Evolutionary conservation across 1,140 invertebrate genomes (phyloP), one percentile per base, ranked within the genome.

Genomic region (Drosophila kurseongensis): DNA sequence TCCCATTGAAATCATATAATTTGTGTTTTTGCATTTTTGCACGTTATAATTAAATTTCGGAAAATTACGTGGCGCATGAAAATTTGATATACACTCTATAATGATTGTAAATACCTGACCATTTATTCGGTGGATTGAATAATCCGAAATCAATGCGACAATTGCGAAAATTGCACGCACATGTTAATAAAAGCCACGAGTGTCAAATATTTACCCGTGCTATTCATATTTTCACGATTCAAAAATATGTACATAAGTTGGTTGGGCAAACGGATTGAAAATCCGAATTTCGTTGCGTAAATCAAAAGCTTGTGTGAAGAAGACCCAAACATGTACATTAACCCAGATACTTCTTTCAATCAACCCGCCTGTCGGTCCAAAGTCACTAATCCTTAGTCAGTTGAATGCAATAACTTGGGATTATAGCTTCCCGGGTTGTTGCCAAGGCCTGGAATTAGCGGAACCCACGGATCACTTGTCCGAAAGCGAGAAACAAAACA

Each of bases 11-110:
- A 66, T 77, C 63, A 54, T 52, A 76, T 75, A 75, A 56, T 75
- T 41, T 76, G 54, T 50, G 62, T 29, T 55, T 76, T 77, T 54
- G 67, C 71, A 86, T 88, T 77, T 86, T 83, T 89, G 57, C 83
- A 83, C 79, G 83, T 83, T 79, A 79, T 83, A 89, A 75, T 83
- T 79, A 78, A 79, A 27, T 69, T 81, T 80, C 40, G 52, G 79
- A 40, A 48, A 69, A 44, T 86, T 88, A 88, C 51, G 57, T 61
- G 41, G 44, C 47, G 38, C 61, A 66, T 44, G 35, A 50, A 32
- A 14, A 5, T 8, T 8, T 42, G 42, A 42, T 75, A 52, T 45
- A 44, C 10, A 14, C 29, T 36, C 14, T 57, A 57, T 45, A 27
- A 57, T 40, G 29, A 56, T 41, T 52, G 18, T 38, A 44, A 63